phyloP scores from a whole-genome alignment of 2,797 vertebrate genomes.

The Vespertilio murinus region DNA sequence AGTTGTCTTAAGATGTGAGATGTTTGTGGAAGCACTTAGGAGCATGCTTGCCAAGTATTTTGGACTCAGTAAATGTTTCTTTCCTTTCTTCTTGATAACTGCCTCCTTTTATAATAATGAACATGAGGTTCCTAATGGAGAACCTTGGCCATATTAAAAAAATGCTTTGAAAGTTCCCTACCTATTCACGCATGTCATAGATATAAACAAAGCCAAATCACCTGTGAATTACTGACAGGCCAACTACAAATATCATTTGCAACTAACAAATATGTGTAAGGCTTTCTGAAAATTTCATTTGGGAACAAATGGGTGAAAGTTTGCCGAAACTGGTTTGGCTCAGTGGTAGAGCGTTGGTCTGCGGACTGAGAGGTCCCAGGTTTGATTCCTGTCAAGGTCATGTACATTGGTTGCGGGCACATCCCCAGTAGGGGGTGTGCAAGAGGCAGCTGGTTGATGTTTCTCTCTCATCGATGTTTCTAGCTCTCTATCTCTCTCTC shows the following conservation, averaged over 20 bases:
- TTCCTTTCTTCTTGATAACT: conserved; percentile 34
- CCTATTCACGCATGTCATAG: background rate
- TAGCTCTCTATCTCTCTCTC: too few species aligned
- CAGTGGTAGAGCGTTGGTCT: too few species aligned
- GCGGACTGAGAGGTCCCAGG: too few species aligned
- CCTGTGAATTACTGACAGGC: background rate
- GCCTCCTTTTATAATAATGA: conserved; percentile 29
- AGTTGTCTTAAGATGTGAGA: conserved; percentile 3
- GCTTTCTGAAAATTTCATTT: background rate
- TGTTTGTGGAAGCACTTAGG: conserved; percentile 8
- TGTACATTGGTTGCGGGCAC: too few species aligned
- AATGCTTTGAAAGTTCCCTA: background rate
- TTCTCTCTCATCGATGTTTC: too few species aligned
- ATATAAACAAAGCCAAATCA: background rate
- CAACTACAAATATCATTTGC: background rate
- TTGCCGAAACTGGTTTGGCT: too few species aligned
- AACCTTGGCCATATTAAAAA: background rate
- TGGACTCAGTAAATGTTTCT: background rate
- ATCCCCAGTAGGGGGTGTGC: too few species aligned
- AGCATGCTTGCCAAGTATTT: background rate
- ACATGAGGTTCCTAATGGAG: background rate
- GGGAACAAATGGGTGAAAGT: background rate
- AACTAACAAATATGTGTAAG: background rate
- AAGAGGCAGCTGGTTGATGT: too few species aligned
- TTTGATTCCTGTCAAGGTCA: too few species aligned